Evolutionary conservation across 2,113 vertebrate genomes (phyloP).

Genomic region (Craseonycteris thonglongyai): DNA sequence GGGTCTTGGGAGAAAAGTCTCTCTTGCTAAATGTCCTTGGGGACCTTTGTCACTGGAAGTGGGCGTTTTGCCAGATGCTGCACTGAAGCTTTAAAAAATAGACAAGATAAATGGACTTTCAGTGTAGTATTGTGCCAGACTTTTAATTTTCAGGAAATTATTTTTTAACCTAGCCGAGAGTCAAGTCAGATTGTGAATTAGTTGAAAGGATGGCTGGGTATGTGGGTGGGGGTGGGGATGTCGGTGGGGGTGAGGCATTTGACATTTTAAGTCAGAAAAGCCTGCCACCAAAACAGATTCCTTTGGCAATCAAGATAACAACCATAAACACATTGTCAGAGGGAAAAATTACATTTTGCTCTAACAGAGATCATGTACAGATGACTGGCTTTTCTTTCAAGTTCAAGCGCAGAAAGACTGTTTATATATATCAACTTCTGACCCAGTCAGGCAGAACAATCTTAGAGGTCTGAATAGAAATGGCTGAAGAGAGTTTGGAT

Average conservation of each 20-base stretch:
- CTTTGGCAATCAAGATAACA: slow-evolving; percentile 80
- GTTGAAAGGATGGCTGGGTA: slow-evolving; percentile 50
- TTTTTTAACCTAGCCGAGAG: slow-evolving; percentile 44
- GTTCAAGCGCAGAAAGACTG: slow-evolving; percentile 74
- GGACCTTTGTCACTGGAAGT: slow-evolving; percentile 66
- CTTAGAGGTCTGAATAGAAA: slow-evolving; percentile 60
- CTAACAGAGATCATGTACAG: slow-evolving; percentile 76
- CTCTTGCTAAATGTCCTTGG: slow-evolving; percentile 63
- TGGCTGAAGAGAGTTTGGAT: slow-evolving; percentile 55
- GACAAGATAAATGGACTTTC: slow-evolving; percentile 77
- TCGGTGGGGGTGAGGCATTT: neutral
- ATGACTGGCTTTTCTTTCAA: slow-evolving; percentile 81
- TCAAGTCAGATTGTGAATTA: slow-evolving; percentile 76
- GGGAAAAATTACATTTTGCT: slow-evolving; percentile 80
- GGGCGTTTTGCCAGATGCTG: slow-evolving; percentile 68
- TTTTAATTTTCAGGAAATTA: slow-evolving; percentile 77
- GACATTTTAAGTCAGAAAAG: slow-evolving; percentile 73
- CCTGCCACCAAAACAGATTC: slow-evolving; percentile 73
- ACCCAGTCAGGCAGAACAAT: slow-evolving; percentile 64
- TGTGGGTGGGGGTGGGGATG: neutral
- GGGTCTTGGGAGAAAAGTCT: slow-evolving; percentile 60
- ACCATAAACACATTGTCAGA: slow-evolving; percentile 78
- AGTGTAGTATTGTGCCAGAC: slow-evolving; percentile 66
- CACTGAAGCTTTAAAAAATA: slow-evolving; percentile 60
- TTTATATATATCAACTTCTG: slow-evolving; percentile 77